Evolutionary conservation across 2,888 invertebrate genomes (phyloP), one percentile per base, ranked within the genome.

Genomic region (Synanthedon formicaeformis): DNA sequence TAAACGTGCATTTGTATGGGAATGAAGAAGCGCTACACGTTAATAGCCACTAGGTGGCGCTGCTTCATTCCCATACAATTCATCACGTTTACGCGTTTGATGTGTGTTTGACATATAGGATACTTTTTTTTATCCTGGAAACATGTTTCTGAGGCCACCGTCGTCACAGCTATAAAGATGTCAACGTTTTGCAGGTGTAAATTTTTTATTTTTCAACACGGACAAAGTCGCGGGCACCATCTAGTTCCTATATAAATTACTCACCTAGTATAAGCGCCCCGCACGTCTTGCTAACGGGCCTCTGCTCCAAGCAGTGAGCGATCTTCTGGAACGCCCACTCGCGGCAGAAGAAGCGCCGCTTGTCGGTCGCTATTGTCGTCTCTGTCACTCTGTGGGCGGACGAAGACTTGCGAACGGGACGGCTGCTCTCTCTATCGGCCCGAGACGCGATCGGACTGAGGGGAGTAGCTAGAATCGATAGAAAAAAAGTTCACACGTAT

Each of bases 251-350:
- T 18, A 18, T 18, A 3, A 18, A 18, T 3, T 16, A 18, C 45
- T 69, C 52, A 59, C 96, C 96, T 56, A 97, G 88, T 53, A 98
- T 91, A 50, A 98, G 88, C 1, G 96, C 95, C 0, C 98, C 98
- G 64, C 95, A 94, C 0, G 94, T 93, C 77, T 96, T 95, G 59
- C 93, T 93, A 13, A 91, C 91, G 0, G 94, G 93, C 56, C 97
- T 85, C 79, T 96, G 96, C 70, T 98, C 97, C 63, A 98, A 77
- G 63, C 96, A 97, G 66, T 97, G 94, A 1, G 94, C 93, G 41
- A 98, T 90, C 82, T 98, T 98, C 81, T 96, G 94, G 67, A 98
- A 95, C 5, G 96, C 96, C 98, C 98, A 98, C 80, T 98, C 98
- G 8, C 98, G 91, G 73, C 96, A 95, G 87, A 93, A 95, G 85